Base-by-base conservation (phyloP, 2,113 vertebrate species). In the Ciconia stormi region DNA sequence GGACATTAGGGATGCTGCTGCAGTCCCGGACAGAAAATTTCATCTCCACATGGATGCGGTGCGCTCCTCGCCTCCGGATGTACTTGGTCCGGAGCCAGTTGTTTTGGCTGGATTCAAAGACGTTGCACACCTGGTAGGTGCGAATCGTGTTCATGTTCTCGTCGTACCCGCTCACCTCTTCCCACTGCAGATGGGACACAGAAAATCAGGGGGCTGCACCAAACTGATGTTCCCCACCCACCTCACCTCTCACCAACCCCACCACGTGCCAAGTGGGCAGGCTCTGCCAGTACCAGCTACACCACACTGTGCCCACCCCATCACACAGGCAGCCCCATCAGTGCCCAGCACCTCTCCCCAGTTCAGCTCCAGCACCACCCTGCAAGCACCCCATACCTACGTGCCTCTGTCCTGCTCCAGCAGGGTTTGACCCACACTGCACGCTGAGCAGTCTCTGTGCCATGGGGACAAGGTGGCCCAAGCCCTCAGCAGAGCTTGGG, bases 131-230 rank as follows among this genome's bases (percentile, higher is more conserved):
- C 97, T 99, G 99, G 97, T 99, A 99, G 5, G 99, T 99, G 71
- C 99, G 98, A 87, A 99, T 99, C 1, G 99, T 99, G 98, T 99
- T 99, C 99, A 99, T 99, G 98, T 99, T 99, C 97, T 99, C 99
- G 0, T 99, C 99, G 21, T 99, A 99, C 53, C 99, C 99, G 0
- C 99, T 99, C 94, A 99, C 99, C 94, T 99, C 99, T 97, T 99
- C 99, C 99, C 99, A 99, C 99, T 99, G 97, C 0, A 20, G 97
- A 86, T 12, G 70, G 49, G 77, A 97, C 69, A 96, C 18, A 82
- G 3, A 67, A 16, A 93, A 52, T 97, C 84, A 97, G 3, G 8
- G 21, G 34, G 32, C 26, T 29, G 93, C 49, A 53, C 38, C 12
- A 1, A n/a, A 50, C 0, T 0, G 23, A 3, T 6, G 16, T 3